Percentiles rank a stretch among this genome's conserved stretches.
Evolutionary conservation across 2,797 vertebrate genomes (phyloP).

Genomic region (Eleutherodactylus coqui): DNA sequence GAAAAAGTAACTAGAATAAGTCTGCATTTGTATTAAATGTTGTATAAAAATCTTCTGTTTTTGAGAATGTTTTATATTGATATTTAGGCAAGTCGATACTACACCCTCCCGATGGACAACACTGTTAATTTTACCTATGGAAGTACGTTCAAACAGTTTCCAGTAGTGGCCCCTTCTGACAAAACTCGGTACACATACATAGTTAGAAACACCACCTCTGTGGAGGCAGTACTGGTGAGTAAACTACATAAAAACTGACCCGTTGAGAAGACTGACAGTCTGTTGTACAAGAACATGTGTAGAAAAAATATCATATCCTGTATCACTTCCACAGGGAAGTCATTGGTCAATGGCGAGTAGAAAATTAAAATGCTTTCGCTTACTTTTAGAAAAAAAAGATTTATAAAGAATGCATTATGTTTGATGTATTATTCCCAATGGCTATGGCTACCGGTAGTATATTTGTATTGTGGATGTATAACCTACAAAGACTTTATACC

Average conservation of each 20-base stretch:
- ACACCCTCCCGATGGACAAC: conserved; percentile 27
- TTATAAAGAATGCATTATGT: no score
- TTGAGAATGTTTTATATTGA: not conserved
- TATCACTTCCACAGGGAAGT: no score
- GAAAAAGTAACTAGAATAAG: not conserved
- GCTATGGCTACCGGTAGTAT: not conserved
- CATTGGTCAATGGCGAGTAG: no score
- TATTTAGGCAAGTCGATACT: conserved; percentile 65
- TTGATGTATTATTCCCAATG: no score
- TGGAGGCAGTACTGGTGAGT: conserved; percentile 30
- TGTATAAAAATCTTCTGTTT: not conserved
- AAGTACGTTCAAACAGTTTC: accelerated
- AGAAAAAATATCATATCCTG: not conserved
- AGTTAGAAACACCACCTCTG: accelerated
- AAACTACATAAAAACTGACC: not conserved
- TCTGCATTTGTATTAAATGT: not conserved
- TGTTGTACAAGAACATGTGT: not conserved
- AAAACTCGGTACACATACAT: conserved; percentile 64
- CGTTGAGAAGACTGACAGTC: not conserved
- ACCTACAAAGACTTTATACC: not conserved
- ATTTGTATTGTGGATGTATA: no score
- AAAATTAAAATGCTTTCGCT: no score
- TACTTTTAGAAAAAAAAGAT: no score
- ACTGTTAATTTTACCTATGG: not conserved
- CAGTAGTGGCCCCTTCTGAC: accelerated